Conservation (phyloP, 92 coral and sea anemone genomes). For the Parazoanthus swiftii region DNA sequence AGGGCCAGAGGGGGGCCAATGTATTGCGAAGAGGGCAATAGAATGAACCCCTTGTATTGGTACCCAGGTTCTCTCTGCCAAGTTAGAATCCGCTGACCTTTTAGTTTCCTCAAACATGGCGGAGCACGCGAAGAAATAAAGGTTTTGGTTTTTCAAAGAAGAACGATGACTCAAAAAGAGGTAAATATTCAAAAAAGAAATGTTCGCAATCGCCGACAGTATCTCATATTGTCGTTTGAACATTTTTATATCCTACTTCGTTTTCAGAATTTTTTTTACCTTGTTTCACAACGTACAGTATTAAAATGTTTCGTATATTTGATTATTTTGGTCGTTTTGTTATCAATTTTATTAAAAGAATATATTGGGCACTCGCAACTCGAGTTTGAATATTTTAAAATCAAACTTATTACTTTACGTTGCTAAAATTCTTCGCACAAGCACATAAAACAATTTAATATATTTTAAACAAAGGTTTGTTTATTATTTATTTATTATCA, state of each 20-base stretch:
- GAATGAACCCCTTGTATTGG: neutral
- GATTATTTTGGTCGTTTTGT: neutral
- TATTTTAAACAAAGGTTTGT: neutral
- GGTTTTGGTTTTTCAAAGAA: neutral
- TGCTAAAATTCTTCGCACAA: neutral
- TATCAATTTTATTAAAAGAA: neutral
- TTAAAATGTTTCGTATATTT: no score
- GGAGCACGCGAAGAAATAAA: constrained; percentile 29
- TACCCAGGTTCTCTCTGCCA: constrained; percentile 13
- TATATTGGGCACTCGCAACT: neutral
- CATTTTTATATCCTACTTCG: no score
- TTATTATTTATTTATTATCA: neutral
- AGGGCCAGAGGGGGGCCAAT: constrained; percentile 47
- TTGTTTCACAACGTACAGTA: neutral
- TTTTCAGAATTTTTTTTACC: neutral
- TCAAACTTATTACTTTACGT: neutral
- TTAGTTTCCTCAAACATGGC: constrained; percentile 59
- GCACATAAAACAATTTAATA: neutral
- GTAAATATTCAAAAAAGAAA: neutral
- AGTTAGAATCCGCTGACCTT: constrained; percentile 42
- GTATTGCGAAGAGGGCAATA: constrained; percentile 37
- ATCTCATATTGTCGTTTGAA: neutral
- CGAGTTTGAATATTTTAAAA: neutral
- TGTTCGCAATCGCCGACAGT: neutral
- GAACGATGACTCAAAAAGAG: constrained; percentile 26